Base-by-base conservation (phyloP, 1,140 invertebrate genomes). In the Drosophila paulistorum region DNA sequence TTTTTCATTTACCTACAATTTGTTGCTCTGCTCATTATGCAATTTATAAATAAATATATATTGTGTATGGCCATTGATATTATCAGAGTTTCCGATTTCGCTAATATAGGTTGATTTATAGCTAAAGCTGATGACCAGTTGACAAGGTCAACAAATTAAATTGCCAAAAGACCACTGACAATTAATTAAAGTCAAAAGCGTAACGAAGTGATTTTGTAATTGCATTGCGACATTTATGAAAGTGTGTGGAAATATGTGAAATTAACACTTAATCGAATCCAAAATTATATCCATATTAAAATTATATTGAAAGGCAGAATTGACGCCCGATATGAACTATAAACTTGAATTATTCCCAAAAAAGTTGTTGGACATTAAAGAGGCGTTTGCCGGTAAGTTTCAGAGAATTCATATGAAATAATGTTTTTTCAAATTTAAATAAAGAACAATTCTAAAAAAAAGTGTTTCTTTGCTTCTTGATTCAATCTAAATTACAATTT, bases 161-260 rank as follows among this genome's bases (percentile, higher is more conserved):
- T 58, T 14, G 10, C 30, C 30, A 58, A 17, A 58, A 37, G 6
- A 14, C 30, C n/a, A 10, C 37, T 39, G 17, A 23, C 20, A 59
- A 37, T 39, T 59, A 59, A 59, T 58, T 58, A 20, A 33, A 37
- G 2, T 14, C 57, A 37, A 58, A 58, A 26, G 9, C 55, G 55
- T 35, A 58, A 58, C 57, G 14, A 58, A 58, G 30, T 17, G 30
- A 1, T 17, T 58, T 37, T 10, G 6, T 58, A 20, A 37, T 59
- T 59, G 33, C 9, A 20, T 23, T 17, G 30, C 3, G 23, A 17
- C 4, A 57, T 39, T 39, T 20, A 37, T 39, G 33, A 23, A 51
- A 48, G 14, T 7, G 6, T 48, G 6, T 48, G 9, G 3, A 23
- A 51, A 17, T 51, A 51, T 51, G 20, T 11, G 2, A 23, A 51